Conservation (phyloP, 2,888 invertebrate genomes). For the Drosophila anomalipes region DNA sequence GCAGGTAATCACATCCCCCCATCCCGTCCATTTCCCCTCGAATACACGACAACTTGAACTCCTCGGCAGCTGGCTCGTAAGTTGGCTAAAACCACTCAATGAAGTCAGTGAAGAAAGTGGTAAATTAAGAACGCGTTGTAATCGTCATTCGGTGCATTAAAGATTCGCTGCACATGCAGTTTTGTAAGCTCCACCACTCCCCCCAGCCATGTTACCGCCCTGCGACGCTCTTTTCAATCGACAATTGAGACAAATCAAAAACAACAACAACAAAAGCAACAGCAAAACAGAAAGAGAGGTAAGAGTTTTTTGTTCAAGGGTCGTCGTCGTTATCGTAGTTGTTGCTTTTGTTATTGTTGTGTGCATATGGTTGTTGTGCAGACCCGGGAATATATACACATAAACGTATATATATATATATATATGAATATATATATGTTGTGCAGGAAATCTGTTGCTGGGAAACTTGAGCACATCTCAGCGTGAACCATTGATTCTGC, state of each 20-base stretch:
- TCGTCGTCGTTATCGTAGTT: slow-evolving; percentile 45
- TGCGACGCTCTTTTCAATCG: slow-evolving; percentile 20
- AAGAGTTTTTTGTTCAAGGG: slow-evolving; percentile 47
- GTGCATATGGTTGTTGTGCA: slow-evolving; percentile 35
- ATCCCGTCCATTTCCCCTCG: neutral
- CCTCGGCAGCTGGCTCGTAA: slow-evolving; percentile 13
- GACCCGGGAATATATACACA: slow-evolving; percentile 60
- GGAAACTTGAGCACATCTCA: slow-evolving; percentile 53
- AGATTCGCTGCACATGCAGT: slow-evolving; percentile 59
- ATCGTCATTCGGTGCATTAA: slow-evolving; percentile 32
- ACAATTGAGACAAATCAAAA: slow-evolving; percentile 57
- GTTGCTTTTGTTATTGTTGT: slow-evolving; percentile 57
- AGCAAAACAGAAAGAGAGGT: slow-evolving; percentile 19
- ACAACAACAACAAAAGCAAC: slow-evolving; percentile 26
- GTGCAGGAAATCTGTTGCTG: slow-evolving; percentile 80
- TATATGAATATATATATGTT: slow-evolving; percentile 19
- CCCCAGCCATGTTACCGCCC: slow-evolving; percentile 15
- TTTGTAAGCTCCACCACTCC: neutral
- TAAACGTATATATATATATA: neutral
- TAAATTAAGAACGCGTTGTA: slow-evolving; percentile 18
- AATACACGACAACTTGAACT: neutral
- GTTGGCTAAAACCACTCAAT: slow-evolving; percentile 50
- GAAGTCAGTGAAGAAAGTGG: slow-evolving; percentile 48
- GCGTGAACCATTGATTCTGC: slow-evolving; percentile 71
- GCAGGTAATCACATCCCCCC: slow-evolving; percentile 64